Evolutionary conservation across 2,888 invertebrate species (phyloP).

Genomic region (Apamea crenata): DNA sequence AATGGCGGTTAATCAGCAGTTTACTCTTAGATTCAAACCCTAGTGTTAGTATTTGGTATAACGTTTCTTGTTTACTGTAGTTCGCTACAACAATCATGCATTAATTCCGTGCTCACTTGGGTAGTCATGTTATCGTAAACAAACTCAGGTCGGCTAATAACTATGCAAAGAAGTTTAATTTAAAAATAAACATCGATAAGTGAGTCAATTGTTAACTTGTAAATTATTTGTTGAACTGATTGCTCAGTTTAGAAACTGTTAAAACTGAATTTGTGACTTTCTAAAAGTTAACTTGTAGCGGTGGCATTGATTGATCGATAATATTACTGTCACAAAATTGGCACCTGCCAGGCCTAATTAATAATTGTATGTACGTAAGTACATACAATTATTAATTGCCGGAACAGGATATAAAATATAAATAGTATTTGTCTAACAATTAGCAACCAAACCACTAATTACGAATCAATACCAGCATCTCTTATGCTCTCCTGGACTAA

Average conservation of each 20-base stretch:
- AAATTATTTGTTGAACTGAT: slow-evolving; percentile 55
- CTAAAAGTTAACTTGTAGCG: slow-evolving; percentile 25
- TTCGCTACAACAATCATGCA: slow-evolving; percentile 69
- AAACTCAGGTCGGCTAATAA: slow-evolving; percentile 62
- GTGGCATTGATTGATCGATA: slow-evolving; percentile 30
- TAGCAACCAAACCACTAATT: background rate
- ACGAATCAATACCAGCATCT: too few relatives aligned
- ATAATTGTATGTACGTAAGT: slow-evolving; percentile 7
- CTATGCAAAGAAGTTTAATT: slow-evolving; percentile 64
- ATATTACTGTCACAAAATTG: slow-evolving; percentile 28
- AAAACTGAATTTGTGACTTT: slow-evolving; percentile 40
- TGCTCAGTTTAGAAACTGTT: slow-evolving; percentile 47
- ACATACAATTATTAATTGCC: too few relatives aligned
- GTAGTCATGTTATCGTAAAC: slow-evolving; percentile 71
- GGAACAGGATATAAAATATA: slow-evolving; percentile 8
- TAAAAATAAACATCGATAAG: slow-evolving; percentile 60
- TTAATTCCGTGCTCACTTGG: slow-evolving; percentile 71
- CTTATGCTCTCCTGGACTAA: background rate
- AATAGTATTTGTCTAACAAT: slow-evolving; percentile 28
- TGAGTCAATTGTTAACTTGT: slow-evolving; percentile 49
- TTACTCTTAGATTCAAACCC: slow-evolving; percentile 83
- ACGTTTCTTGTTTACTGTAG: slow-evolving; percentile 69
- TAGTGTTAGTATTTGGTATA: slow-evolving; percentile 71
- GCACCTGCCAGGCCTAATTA: slow-evolving; percentile 13
- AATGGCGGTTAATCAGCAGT: slow-evolving; percentile 88